Conservation (phyloP, 2,113 vertebrate species). For the Pseudorectes ferrugineus region DNA sequence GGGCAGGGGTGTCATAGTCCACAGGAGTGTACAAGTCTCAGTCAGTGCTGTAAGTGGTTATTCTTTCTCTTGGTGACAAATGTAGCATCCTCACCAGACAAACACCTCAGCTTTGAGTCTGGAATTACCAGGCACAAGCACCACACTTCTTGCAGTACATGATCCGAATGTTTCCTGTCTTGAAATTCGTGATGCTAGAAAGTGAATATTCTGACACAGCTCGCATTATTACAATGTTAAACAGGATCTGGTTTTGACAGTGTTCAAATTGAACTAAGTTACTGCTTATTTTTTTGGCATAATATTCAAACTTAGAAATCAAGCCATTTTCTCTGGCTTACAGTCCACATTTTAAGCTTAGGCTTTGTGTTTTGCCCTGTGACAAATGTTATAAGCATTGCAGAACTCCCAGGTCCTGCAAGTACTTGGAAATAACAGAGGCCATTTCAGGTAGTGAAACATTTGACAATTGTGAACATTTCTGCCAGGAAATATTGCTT, state of each 20-base stretch:
- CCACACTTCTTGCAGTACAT: neutral
- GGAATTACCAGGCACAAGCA: neutral
- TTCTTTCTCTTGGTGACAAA: neutral
- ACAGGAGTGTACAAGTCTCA: neutral
- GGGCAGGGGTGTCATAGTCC: neutral
- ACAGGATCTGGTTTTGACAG: neutral
- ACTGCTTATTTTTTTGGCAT: neutral
- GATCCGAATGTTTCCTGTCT: neutral
- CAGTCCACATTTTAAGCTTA: neutral
- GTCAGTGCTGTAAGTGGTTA: neutral
- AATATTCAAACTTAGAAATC: neutral
- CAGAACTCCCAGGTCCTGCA: neutral
- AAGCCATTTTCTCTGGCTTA: neutral
- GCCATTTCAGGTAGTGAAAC: neutral
- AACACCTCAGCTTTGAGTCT: neutral
- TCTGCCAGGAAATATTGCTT: neutral
- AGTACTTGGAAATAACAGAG: neutral
- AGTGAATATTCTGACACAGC: neutral
- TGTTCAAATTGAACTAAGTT: neutral
- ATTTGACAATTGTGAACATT: neutral
- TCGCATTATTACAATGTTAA: neutral
- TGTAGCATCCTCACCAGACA: neutral
- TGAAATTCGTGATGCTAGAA: neutral
- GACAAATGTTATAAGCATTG: neutral
- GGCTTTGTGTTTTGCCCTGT: neutral